Conservation (phyloP, 2,888 invertebrate genomes). For the Loripinus fragilis region DNA sequence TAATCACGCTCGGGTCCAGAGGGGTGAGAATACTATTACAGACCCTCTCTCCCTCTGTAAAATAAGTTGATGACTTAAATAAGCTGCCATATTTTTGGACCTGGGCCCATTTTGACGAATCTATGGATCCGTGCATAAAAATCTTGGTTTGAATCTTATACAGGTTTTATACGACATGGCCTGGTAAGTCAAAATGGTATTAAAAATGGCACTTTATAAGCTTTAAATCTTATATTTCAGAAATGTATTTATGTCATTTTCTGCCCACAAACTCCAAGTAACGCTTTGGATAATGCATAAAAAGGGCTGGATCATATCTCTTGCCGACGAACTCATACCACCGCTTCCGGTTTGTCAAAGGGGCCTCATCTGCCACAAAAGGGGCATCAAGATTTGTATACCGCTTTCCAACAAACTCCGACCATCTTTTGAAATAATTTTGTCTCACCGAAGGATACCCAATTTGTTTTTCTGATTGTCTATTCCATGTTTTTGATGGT, state of each 20-base stretch:
- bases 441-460: not conserved
- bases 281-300: not conserved
- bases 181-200: no score
- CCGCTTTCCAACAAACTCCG: slow-evolving; percentile 52
- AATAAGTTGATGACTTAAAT: no score
- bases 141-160: no score
- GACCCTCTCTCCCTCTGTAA: no score
- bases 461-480: not conserved
- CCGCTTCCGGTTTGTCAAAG: not conserved
- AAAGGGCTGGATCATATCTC: slow-evolving; percentile 29
- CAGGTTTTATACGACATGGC: no score
- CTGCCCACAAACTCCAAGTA: not conserved
- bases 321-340: slow-evolving; percentile 48
- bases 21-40: no score
- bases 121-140: no score
- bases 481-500: not conserved
- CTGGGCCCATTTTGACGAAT: no score
- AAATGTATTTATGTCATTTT: not conserved
- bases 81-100: no score
- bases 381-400: not conserved
- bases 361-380: not conserved
- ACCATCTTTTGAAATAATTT: slow-evolving; percentile 23
- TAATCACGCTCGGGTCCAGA: no score
- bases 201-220: no score
- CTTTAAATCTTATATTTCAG: no score